Conservation (phyloP, 2,888 invertebrate genomes). For the Spodoptera picta region DNA sequence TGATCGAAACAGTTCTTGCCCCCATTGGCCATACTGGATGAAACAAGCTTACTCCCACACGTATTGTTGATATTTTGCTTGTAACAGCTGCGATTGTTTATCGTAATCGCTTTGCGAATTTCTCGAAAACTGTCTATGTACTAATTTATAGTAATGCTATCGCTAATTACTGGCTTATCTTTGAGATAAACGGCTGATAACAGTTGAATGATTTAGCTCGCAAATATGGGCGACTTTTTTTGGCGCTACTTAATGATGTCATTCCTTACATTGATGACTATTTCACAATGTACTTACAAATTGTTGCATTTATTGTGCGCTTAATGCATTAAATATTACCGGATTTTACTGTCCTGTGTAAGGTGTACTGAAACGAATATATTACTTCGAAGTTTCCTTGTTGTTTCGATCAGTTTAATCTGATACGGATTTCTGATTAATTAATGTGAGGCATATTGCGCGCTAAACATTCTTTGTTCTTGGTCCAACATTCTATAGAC, state of each 20-base stretch:
- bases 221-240: constrained; percentile 35
- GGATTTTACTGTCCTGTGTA: no score
- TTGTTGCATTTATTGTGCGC: background rate
- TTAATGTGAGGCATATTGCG: no score
- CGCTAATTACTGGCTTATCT: constrained; percentile 52
- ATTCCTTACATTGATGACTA: constrained; percentile 1
- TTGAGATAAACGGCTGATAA: constrained; percentile 41
- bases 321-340: no score
- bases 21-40: no score
- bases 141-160: constrained; percentile 43
- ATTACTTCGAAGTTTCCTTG: no score
- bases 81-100: constrained; percentile 9
- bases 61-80: constrained; percentile 25
- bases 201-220: constrained; percentile 11
- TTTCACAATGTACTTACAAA: background rate
- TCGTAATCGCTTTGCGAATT: constrained; percentile 24
- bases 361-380: no score
- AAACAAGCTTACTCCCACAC: background rate
- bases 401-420: no score
- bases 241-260: constrained; percentile 23
- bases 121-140: constrained; percentile 13
- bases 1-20: no score
- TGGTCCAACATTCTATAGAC: no score
- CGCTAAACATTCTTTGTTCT: no score
- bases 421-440: no score